Evolutionary conservation across 1,140 invertebrate genomes (phyloP).

Genomic region (Eubasilissa regina): DNA sequence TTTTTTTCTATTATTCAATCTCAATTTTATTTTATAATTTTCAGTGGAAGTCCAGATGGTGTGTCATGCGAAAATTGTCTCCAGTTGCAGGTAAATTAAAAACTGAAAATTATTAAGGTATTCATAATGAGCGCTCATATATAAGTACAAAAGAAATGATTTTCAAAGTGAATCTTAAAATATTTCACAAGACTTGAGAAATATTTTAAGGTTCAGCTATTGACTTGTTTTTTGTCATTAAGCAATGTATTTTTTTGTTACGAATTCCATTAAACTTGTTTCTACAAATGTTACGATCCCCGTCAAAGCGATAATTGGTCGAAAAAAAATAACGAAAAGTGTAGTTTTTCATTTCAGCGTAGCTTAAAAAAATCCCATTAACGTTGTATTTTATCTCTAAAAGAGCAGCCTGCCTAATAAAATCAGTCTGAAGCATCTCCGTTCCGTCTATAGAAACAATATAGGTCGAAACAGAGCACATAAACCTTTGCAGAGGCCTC

Average conservation of each 20-base stretch:
- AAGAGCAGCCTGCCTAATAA: slow-evolving; percentile 35
- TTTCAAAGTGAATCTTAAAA: too few relatives aligned
- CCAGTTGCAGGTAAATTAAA: slow-evolving; percentile 82
- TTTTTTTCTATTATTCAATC: too few relatives aligned
- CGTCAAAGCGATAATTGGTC: slow-evolving; percentile 39
- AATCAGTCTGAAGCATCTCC: slow-evolving; percentile 27
- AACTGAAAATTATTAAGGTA: too few relatives aligned
- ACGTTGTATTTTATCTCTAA: slow-evolving; percentile 15
- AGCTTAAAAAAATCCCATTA: slow-evolving; percentile 25
- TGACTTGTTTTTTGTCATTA: background rate
- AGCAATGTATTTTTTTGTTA: background rate
- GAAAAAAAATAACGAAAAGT: slow-evolving; percentile 31
- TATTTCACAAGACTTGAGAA: too few relatives aligned
- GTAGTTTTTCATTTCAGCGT: slow-evolving; percentile 42
- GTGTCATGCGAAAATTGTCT: slow-evolving; percentile 85
- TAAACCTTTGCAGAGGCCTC: too few relatives aligned
- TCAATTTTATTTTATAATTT: slow-evolving; percentile 61
- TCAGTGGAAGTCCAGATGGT: slow-evolving; percentile 89
- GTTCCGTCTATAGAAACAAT: background rate
- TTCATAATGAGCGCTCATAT: background rate
- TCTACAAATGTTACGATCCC: slow-evolving; percentile 12
- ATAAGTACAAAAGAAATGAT: too few relatives aligned
- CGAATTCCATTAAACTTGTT: slow-evolving; percentile 10
- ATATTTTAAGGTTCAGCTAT: background rate
- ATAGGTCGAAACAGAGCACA: background rate